phyloP scores from a whole-genome alignment of 2,888 invertebrate genomes.

The Bruchidius siliquastri region DNA sequence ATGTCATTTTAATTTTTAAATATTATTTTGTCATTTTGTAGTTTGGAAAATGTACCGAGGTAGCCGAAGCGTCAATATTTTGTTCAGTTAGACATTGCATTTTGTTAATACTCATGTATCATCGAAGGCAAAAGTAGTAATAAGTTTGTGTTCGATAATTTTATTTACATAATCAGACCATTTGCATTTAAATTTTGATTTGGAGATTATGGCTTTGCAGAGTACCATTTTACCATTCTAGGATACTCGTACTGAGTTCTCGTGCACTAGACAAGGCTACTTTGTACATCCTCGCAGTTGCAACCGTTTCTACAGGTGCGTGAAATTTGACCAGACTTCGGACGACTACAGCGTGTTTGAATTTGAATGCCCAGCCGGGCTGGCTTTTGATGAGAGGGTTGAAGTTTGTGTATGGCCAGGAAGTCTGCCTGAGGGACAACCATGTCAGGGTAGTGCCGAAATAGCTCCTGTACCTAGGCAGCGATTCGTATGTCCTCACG shows the following conservation, averaged over 20 bases:
- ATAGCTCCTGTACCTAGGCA: conserved; percentile 68
- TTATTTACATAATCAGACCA: too few species aligned
- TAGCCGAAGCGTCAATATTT: too few species aligned
- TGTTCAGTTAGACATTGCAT: too few species aligned
- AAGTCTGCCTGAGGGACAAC: conserved; percentile 63
- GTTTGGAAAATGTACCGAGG: too few species aligned
- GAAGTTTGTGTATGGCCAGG: conserved; percentile 82
- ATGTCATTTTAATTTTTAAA: too few species aligned
- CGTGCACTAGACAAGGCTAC: conserved; percentile 72
- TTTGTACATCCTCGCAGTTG: conserved; percentile 74
- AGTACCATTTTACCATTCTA: conserved; percentile 32
- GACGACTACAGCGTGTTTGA: conserved; percentile 76
- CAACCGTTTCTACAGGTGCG: conserved; percentile 75
- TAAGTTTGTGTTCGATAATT: too few species aligned
- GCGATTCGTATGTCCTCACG: conserved; percentile 64
- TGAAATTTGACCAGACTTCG: conserved; percentile 70
- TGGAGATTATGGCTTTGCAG: too few species aligned
- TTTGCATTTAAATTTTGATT: too few species aligned
- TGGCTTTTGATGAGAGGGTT: conserved; percentile 70
- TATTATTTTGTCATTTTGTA: too few species aligned
- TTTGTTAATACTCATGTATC: too few species aligned
- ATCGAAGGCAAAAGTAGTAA: too few species aligned
- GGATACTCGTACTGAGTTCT: conserved; percentile 69
- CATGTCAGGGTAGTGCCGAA: conserved; percentile 74
- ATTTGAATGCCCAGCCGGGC: conserved; percentile 73